Evolutionary conservation across 37 sponge, comb jelly and placozoan genomes (phyloP), one percentile per base, ranked within the genome.

Genomic region (Mnemiopsis leidyi): DNA sequence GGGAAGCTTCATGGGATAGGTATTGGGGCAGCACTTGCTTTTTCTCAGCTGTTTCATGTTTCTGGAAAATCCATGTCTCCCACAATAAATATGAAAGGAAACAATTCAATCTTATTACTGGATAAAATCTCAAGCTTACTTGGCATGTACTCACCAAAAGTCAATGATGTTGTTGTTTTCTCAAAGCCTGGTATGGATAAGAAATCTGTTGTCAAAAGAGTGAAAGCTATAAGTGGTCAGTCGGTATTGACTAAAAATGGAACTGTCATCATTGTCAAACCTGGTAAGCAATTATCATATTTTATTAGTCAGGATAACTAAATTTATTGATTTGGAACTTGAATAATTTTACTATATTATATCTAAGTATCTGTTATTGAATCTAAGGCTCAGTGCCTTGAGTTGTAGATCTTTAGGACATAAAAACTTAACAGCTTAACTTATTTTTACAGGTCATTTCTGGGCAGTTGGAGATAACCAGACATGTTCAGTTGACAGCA

Each of bases 391-490:
- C n/a, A n/a, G n/a, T n/a, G n/a, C n/a, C n/a, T n/a, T n/a, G n/a
- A n/a, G n/a, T n/a, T n/a, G n/a, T n/a, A n/a, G n/a, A n/a, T n/a
- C n/a, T n/a, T n/a, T n/a, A n/a, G n/a, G n/a, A n/a, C n/a, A n/a
- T n/a, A n/a, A n/a, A n/a, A n/a, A n/a, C n/a, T n/a, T n/a, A n/a
- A n/a, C n/a, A n/a, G n/a, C n/a, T n/a, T n/a, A n/a, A n/a, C n/a
- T n/a, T n/a, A n/a, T 73, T 16, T 9, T 16, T 16, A 7, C 40
- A 40, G 90, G 90, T 40, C 48, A 85, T 40, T 85, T 85, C 25
- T 85, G 90, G 90, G 90, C 90, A 23, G 61, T 36, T 18, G 90
- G 90, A 39, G 90, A 85, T 23, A 85, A 85, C n/a, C n/a, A 38
- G 39, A 23, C 0, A n/a, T 28, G 32, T 13, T 85, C 90, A 39